Conservation (phyloP, 2,113 vertebrate genomes). For the Himantopus leucocephalus region DNA sequence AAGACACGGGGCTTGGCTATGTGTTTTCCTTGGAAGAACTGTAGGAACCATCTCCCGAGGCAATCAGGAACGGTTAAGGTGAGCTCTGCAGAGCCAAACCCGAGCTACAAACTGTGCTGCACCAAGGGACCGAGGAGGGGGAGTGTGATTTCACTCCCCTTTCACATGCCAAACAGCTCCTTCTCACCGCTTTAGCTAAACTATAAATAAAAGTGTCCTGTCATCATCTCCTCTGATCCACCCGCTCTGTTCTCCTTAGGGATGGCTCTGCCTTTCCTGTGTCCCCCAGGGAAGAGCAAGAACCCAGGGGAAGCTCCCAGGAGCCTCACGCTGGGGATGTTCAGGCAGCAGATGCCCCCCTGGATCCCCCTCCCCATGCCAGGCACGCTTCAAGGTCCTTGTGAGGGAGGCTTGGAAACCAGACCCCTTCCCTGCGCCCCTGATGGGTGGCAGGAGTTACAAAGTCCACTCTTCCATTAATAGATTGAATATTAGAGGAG, state of each 20-base stretch:
- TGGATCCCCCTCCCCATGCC: background rate
- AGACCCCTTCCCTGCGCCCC: background rate
- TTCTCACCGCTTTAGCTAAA: background rate
- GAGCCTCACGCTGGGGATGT: rapidly evolving
- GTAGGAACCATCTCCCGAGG: background rate
- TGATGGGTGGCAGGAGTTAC: background rate
- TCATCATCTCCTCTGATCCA: background rate
- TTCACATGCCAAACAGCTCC: background rate
- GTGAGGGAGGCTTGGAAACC: background rate
- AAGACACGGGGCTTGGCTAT: background rate
- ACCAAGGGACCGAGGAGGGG: background rate
- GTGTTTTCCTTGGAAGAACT: background rate
- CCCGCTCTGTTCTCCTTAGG: background rate
- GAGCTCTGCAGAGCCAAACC: background rate
- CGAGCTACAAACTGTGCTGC: rapidly evolving
- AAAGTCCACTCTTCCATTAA: background rate
- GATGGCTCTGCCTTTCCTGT: background rate
- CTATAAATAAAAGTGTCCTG: background rate
- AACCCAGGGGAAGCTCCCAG: background rate
- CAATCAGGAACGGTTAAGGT: rapidly evolving
- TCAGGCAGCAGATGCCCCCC: background rate
- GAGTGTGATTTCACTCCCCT: background rate
- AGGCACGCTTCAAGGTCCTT: background rate
- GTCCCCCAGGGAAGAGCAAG: background rate
- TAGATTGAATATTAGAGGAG: background rate